Evolutionary conservation across 2,888 invertebrate genomes (phyloP).

Genomic region (Meta bourneti): DNA sequence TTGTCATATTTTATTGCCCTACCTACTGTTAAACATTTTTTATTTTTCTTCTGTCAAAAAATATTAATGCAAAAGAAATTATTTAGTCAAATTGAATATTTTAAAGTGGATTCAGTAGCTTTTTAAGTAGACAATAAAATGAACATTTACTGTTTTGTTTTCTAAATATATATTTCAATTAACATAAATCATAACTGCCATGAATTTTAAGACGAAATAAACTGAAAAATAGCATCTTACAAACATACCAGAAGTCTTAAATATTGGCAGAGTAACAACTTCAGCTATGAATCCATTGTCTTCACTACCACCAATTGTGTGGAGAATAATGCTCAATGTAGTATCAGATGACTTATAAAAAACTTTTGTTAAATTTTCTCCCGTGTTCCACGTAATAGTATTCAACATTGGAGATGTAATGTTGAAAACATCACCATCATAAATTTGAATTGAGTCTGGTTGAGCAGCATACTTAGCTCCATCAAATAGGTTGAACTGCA

Average conservation of each 20-base stretch:
- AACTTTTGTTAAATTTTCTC: conserved; percentile 28
- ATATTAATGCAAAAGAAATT: too few relatives aligned
- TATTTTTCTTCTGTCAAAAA: too few relatives aligned
- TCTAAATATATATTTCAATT: too few relatives aligned
- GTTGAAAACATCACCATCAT: conserved; percentile 96
- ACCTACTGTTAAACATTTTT: too few relatives aligned
- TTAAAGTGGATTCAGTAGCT: too few relatives aligned
- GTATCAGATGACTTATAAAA: conserved; percentile 77
- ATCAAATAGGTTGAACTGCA: conserved; percentile 95
- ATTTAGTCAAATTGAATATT: too few relatives aligned
- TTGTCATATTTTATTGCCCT: too few relatives aligned
- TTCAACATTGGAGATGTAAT: conserved; percentile 88
- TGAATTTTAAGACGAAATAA: too few relatives aligned
- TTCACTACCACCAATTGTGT: conserved; percentile 97
- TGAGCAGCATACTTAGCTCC: conserved; percentile 89
- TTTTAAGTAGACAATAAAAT: too few relatives aligned
- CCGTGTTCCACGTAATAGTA: conserved; percentile 83
- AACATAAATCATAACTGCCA: too few relatives aligned
- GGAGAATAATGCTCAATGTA: conserved; percentile 90
- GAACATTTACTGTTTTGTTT: too few relatives aligned
- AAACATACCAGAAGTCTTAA: conserved; percentile 91
- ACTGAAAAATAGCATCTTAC: neutral
- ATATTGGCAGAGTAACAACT: conserved; percentile 95
- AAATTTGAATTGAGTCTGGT: conserved; percentile 91
- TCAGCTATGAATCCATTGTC: conserved; percentile 98